Evolutionary conservation across 2,888 invertebrate species (phyloP), one percentile per base, ranked within the genome.

Genomic region (Cantharis lateralis): DNA sequence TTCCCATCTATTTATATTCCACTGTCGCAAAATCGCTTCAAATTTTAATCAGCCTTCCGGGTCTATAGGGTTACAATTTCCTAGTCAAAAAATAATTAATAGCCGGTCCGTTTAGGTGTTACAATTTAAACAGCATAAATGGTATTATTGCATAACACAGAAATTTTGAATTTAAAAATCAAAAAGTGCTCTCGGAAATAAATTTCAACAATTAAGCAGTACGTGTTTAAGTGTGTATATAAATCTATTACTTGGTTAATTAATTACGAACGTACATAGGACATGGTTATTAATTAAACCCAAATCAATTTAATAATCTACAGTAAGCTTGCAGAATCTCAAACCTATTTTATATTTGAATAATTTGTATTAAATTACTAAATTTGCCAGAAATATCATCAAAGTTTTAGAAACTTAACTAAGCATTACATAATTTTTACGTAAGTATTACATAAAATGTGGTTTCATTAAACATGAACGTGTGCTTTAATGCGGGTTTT

Each of bases 251-350:
- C 48, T 48, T 48, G 48, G 48, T n/a, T 48, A 48, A 48, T 48
- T 48, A 48, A 48, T 48, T 48, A 48, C 48, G 62, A 73, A 18
- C 64, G 20, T 62, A 32, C 68, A 62, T 73, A 62, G 48, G 62
- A 24, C 32, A 64, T 69, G 62, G 73, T 69, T 68, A 73, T 48
- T 73, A 73, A 73, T 73, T 73, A 68, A 62, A 69, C 73, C 68
- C 24, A 68, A 48, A 68, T 62, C 72, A 68, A 73, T 73, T 73
- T 73, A 62, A 68, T 69, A 73, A 73, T 73, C 73, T 73, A 68
- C 68, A 62, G 16, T 68, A 62, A 73, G 73, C 73, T 62, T 62
- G 32, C 68, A 69, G 64, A 66, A 66, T 68, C 68, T 73, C 62
- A 73, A 48, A 73, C 69, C 69, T 69, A 73, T 68, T 73, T 68